These are phyloP conservation scores for Drosophila carrolli DNA, from an alignment of 1,140 invertebrate species.

Conservation along the genomic window DNA sequence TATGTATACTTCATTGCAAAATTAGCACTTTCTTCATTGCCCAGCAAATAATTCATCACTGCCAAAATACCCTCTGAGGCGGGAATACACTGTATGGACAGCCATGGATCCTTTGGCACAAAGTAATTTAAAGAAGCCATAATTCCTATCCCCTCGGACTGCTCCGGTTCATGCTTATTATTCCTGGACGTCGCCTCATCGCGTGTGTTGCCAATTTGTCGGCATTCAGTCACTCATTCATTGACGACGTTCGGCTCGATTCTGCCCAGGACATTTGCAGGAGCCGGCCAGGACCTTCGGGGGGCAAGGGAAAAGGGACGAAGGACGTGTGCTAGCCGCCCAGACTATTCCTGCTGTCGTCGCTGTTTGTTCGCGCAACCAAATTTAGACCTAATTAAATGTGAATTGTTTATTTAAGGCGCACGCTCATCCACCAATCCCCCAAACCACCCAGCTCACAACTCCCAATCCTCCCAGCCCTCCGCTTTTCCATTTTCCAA, in stretches of 20 bases:
- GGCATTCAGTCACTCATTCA: slow-evolving; percentile 80
- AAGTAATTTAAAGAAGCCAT: slow-evolving; percentile 75
- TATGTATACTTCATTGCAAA: not conserved
- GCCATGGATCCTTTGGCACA: slow-evolving; percentile 35
- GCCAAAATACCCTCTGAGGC: not conserved
- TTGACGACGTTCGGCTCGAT: slow-evolving; percentile 53
- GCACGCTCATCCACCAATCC: slow-evolving; percentile 60
- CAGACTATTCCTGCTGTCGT: slow-evolving; percentile 63
- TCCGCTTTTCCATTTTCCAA: not conserved
- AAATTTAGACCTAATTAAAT: slow-evolving; percentile 85
- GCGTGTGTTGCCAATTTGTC: slow-evolving; percentile 84
- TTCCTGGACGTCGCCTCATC: slow-evolving; percentile 68
- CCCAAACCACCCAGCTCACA: not conserved
- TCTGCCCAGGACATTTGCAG: slow-evolving; percentile 31
- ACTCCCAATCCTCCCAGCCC: not conserved
- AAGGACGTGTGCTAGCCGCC: slow-evolving; percentile 30
- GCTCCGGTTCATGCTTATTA: slow-evolving; percentile 63
- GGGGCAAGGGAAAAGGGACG: not conserved
- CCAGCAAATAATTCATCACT: not conserved
- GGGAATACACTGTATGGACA: not conserved
- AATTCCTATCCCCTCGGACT: slow-evolving; percentile 65
- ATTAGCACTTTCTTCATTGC: not conserved
- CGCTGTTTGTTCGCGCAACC: slow-evolving; percentile 84
- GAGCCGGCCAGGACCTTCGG: slow-evolving; percentile 8
- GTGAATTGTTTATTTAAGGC: slow-evolving; percentile 84